Base-by-base conservation (phyloP, 2,797 vertebrate genomes). In the Masticophis lateralis region DNA sequence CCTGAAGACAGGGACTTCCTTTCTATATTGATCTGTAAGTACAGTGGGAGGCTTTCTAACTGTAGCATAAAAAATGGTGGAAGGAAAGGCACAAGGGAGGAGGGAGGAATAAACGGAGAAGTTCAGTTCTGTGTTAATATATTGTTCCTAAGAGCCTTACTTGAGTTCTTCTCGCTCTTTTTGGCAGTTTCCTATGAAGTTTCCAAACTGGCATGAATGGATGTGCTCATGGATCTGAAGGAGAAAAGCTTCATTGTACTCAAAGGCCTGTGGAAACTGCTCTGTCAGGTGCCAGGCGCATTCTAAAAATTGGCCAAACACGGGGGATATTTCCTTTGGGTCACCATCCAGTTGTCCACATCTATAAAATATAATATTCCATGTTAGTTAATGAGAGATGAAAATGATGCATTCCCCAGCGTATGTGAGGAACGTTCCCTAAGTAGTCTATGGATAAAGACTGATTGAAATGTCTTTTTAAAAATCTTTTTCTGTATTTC, bases 171-270 rank as follows among this genome's bases (percentile, higher is more conserved):
- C 99, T 97, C 99, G 98, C 95, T 99, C 99, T 94, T 98, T 98
- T 95, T 99, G 98, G 96, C 98, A 99, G 96, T 99, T 99, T 92
- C 99, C 99, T 55, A 99, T 98, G 96, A 99, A 99, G 97, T 99
- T 99, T 95, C 99, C 99, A 91, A 99, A 99, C 92, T 99, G 99
- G 96, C 99, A 99, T 0, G 99, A 99, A 96, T 99, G 98, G 92
- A 99, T 98, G 0, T 99, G 99, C 94, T 99, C 99, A 3, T 99
- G 99, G 96, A 99, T 99, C 98, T 99, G 99, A 97, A 99, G 99
- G 93, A 99, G 99, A 98, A 99, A 99, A 95, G 98, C 99, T 96
- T 99, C 99, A 61, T 98, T 99, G 98, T 98, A 99, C 96, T 99
- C 98, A 97, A 99, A 99, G 3, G 98, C 99, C 97, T 98, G 97